phyloP scores from a whole-genome alignment of 2,888 invertebrate species.

The Macaria notata region DNA sequence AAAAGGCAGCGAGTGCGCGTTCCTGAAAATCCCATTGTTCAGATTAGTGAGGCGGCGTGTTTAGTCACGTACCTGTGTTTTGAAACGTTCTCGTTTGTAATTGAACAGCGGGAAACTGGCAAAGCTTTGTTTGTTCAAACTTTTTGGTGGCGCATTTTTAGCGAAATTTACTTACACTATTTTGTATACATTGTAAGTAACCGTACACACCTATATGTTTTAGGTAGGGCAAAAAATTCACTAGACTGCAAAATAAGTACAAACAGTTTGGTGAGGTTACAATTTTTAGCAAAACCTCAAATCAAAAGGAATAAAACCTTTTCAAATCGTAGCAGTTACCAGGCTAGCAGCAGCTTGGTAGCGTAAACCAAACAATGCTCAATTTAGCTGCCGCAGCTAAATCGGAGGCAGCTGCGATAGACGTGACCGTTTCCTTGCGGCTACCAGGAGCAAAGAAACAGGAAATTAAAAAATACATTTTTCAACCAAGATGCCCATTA shows the following conservation, averaged over 20 bases:
- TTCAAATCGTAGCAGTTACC: slow-evolving; percentile 24
- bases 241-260: no score
- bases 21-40: slow-evolving; percentile 58
- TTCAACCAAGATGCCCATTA: slow-evolving; percentile 38
- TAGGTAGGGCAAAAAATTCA: no score
- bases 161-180: not conserved
- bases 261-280: no score
- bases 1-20: slow-evolving; percentile 50
- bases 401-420: slow-evolving; percentile 50
- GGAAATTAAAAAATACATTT: slow-evolving; percentile 40
- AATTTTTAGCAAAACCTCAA: no score
- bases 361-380: slow-evolving; percentile 49
- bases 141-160: not conserved
- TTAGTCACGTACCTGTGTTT: slow-evolving; percentile 59
- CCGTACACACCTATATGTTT: no score
- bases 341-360: slow-evolving; percentile 33
- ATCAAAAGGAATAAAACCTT: no score
- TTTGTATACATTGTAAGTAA: no score
- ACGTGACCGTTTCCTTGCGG: slow-evolving; percentile 49
- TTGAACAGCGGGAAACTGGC: slow-evolving; percentile 27
- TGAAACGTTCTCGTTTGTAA: slow-evolving; percentile 41
- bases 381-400: slow-evolving; percentile 53
- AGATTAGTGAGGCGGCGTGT: slow-evolving; percentile 61
- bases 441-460: slow-evolving; percentile 34
- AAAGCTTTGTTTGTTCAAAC: slow-evolving; percentile 18